Percentiles rank a stretch among this genome's conserved stretches.
Evolutionary conservation across 2,888 invertebrate species (phyloP).

Genomic region (Diachrysia chrysitis): DNA sequence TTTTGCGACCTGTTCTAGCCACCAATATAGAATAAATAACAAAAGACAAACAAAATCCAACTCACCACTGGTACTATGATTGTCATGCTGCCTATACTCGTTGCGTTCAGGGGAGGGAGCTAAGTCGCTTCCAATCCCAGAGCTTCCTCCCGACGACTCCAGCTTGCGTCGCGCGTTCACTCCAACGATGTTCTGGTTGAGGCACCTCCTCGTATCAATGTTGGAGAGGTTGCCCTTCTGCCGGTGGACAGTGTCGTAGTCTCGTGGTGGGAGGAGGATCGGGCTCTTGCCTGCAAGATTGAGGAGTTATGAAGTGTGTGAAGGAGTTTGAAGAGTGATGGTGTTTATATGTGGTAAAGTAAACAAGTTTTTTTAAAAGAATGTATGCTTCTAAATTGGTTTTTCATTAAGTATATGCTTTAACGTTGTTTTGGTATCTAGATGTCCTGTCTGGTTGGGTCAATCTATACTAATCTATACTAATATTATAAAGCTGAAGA

Average conservation of each 20-base stretch:
- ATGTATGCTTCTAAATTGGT: too few relatives aligned
- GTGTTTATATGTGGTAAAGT: too few relatives aligned
- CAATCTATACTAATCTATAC: too few relatives aligned
- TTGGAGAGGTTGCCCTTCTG: conserved; percentile 87
- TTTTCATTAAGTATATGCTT: too few relatives aligned
- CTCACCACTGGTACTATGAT: conserved; percentile 91
- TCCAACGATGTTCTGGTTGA: conserved; percentile 91
- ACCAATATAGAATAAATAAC: too few relatives aligned
- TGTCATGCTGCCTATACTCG: conserved; percentile 87
- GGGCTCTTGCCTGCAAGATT: conserved; percentile 89
- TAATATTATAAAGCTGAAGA: too few relatives aligned
- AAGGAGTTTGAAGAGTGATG: background rate
- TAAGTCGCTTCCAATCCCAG: conserved; percentile 96
- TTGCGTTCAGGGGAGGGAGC: conserved; percentile 94
- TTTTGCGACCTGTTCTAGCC: too few relatives aligned
- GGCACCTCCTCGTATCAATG: conserved; percentile 89
- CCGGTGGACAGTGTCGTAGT: conserved; percentile 97
- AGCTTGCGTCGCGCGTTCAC: conserved; percentile 85
- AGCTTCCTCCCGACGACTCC: conserved; percentile 94
- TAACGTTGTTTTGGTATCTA: too few relatives aligned
- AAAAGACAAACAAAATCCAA: conserved; percentile 30
- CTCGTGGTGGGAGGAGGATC: conserved; percentile 96
- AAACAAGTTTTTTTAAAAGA: too few relatives aligned
- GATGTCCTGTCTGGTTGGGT: too few relatives aligned
- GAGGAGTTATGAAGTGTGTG: background rate